Conservation (phyloP, 2,888 invertebrate species). For the Stenichneumon culpator region DNA sequence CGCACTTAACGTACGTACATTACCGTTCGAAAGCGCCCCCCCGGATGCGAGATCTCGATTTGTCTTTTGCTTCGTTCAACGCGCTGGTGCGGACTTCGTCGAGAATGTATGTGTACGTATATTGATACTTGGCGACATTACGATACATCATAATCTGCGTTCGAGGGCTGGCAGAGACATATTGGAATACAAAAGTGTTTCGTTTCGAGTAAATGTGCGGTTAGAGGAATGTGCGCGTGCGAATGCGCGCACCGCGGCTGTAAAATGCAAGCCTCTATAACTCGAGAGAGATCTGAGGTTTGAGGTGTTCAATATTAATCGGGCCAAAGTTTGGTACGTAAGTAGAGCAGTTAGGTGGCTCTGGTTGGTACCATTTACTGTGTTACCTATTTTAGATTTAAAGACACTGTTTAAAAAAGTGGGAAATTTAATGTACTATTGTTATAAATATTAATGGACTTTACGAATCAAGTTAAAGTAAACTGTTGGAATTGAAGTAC, state of each 20-base stretch:
- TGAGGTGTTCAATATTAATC: neutral
- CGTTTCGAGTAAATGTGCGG: neutral
- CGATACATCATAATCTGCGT: neutral
- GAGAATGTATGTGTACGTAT: neutral
- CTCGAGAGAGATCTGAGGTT: neutral
- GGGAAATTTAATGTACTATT: no score
- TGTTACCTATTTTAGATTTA: neutral
- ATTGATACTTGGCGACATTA: slow-evolving; percentile 17
- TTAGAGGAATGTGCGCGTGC: neutral
- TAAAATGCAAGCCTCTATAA: neutral
- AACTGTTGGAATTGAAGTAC: no score
- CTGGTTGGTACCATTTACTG: neutral
- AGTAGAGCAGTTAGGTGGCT: neutral
- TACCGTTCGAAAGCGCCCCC: slow-evolving; percentile 69
- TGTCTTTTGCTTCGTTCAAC: slow-evolving; percentile 4
- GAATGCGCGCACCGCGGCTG: neutral
- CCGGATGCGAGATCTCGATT: slow-evolving; percentile 24
- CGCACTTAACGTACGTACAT: slow-evolving; percentile 61
- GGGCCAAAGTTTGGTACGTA: neutral
- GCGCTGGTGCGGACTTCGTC: neutral
- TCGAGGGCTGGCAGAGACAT: neutral
- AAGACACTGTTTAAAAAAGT: neutral
- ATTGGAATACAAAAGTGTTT: neutral
- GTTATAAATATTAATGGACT: no score
- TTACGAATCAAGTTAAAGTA: no score